Evolutionary conservation across 2,797 vertebrate species (phyloP).

Genomic region (Simalia tracyae): DNA sequence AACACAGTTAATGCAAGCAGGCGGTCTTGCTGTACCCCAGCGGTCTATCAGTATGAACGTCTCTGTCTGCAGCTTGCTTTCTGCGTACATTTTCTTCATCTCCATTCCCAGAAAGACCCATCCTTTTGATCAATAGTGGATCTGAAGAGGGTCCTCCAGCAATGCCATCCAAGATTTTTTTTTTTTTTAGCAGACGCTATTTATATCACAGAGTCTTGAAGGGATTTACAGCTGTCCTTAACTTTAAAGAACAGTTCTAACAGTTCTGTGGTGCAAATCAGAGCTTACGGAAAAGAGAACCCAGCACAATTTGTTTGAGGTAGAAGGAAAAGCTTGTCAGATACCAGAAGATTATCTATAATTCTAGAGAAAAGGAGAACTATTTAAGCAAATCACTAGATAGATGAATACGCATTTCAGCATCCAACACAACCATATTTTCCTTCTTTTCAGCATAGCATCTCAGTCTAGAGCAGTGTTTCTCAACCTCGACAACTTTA

Average conservation of each 20-base stretch:
- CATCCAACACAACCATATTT: too few species aligned
- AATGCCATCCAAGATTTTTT: not conserved
- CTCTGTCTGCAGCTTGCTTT: not conserved
- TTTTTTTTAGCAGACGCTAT: not conserved
- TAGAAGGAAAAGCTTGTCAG: not conserved
- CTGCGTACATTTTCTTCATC: not conserved
- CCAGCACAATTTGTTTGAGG: not conserved
- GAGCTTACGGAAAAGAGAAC: not conserved
- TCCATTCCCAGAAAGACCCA: not conserved
- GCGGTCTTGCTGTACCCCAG: too few species aligned
- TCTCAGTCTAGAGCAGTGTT: not conserved
- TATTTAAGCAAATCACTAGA: not conserved
- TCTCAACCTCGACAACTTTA: too few species aligned
- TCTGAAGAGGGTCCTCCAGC: not conserved
- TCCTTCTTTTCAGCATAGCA: not conserved
- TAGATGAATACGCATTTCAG: too few species aligned
- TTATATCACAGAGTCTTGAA: not conserved
- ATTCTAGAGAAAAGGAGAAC: not conserved
- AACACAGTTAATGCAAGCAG: too few species aligned
- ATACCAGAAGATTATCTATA: not conserved
- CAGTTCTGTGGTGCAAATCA: not conserved
- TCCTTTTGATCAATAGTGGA: not conserved
- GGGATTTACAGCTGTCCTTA: not conserved
- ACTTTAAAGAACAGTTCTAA: conserved; percentile 1
- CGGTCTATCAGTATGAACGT: not conserved